Evolutionary conservation across 2,888 invertebrate genomes (phyloP).

Genomic region (Aphelenchoides bicaudatus): DNA sequence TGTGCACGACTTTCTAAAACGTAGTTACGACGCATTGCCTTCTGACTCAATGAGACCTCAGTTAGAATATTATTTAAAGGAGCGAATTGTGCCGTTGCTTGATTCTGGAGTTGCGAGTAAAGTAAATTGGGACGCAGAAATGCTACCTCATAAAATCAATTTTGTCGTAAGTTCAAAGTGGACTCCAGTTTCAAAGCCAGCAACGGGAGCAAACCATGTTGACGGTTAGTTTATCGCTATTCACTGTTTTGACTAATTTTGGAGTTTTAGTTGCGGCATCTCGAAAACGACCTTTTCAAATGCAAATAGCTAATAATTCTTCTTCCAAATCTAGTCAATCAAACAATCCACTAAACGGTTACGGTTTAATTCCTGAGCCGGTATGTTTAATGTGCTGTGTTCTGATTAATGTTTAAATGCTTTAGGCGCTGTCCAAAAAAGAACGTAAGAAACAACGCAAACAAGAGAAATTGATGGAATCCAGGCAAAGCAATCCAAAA

Average conservation of each 20-base stretch:
- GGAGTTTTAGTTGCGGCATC: no score
- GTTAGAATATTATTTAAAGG: constrained; percentile 87
- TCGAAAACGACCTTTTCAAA: no score
- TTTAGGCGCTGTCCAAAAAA: background rate
- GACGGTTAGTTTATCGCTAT: background rate
- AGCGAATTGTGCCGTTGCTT: constrained; percentile 84
- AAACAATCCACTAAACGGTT: background rate
- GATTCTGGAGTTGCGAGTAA: constrained; percentile 80
- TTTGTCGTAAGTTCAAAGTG: constrained; percentile 24
- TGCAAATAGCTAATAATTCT: no score
- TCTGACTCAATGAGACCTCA: constrained; percentile 58
- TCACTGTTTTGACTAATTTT: no score
- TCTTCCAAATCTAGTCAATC: no score
- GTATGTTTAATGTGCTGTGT: no score
- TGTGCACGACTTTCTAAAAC: constrained; percentile 19
- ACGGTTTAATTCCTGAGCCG: background rate
- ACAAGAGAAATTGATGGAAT: no score
- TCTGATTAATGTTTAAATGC: no score
- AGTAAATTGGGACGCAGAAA: constrained; percentile 75
- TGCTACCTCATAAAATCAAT: constrained; percentile 14
- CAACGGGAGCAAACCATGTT: constrained; percentile 82
- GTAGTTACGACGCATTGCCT: constrained; percentile 28
- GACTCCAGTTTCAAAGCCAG: constrained; percentile 64
- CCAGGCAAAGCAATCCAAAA: no score
- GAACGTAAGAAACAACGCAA: background rate